Evolutionary conservation across 92 coral and sea anemone genomes (phyloP), one percentile per base, ranked within the genome.

Genomic region (Phenganax stokvisi): DNA sequence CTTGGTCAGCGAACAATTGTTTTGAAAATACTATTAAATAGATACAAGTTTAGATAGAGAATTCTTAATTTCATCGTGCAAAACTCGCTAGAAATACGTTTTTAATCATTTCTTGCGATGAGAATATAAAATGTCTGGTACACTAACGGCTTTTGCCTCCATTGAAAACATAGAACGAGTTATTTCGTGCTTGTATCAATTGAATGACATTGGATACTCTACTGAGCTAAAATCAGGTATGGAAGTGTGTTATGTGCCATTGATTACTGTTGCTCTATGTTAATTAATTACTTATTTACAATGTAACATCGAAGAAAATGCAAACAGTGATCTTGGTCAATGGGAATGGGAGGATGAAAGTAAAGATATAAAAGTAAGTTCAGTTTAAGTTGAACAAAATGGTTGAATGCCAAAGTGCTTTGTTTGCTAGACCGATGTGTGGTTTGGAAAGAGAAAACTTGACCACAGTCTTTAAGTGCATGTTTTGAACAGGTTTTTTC

Each of bases 161-260:
- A 89, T 96, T 80, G 88, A 96, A 76, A 97, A 92, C 83, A 79
- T 90, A 13, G 91, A 87, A 51, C 81, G 97, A 52, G 93, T 96
- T 25, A 85, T 90, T 30, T 86, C 93, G 9, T 85, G 84, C 77
- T 86, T 96, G 52, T 62, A 87, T 74, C 92, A 87, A 58, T 64
- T 74, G 71, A 87, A 81, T 5, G 72, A 84, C 25, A 86, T 80
- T 15, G 88, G 80, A 27, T 80, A 68, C 27, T 57, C 74, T 13
- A 70, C 61, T 75, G 61, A 62, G 54, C 63, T 51, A 16, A 51
- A 83, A 6, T 28, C 74, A 69, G 71, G 76, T 66, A 17, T 81
- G 70, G 56, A 13, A 74, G 79, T 12, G 12, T 17, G 3, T 1
- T 30, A 15, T 17, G 58, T 27, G 11, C 20, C 13, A 74, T 1